phyloP scores from a whole-genome alignment of 2,888 invertebrate species.

The Drosophila antonietae region DNA sequence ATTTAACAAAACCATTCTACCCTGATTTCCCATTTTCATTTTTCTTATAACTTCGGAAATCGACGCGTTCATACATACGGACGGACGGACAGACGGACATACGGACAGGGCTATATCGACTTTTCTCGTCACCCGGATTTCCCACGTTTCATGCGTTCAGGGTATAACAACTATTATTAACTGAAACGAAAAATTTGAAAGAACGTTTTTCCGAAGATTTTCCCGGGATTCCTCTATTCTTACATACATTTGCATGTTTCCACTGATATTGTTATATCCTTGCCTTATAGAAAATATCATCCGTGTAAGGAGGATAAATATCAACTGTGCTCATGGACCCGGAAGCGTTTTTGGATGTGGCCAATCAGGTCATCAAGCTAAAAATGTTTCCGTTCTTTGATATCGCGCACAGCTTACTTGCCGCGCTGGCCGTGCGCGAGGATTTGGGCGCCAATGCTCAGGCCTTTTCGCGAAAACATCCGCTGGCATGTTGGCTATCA shows the following conservation, averaged over 20 bases:
- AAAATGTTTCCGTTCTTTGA: conserved; percentile 99
- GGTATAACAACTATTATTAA: neutral
- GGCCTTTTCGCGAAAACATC: conserved; percentile 98
- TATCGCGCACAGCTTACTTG: conserved; percentile 97
- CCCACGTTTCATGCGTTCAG: too few relatives aligned
- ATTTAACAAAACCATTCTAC: too few relatives aligned
- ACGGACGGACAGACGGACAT: too few relatives aligned
- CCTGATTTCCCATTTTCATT: too few relatives aligned
- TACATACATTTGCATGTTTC: neutral
- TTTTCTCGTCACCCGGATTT: too few relatives aligned
- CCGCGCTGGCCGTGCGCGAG: conserved; percentile 96
- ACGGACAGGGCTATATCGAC: too few relatives aligned
- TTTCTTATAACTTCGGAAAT: too few relatives aligned
- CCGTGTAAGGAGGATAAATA: conserved; percentile 67
- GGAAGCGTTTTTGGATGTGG: conserved; percentile 98
- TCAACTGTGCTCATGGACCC: conserved; percentile 90
- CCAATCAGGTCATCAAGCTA: conserved; percentile 98
- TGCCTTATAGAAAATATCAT: conserved; percentile 42
- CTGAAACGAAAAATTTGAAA: too few relatives aligned
- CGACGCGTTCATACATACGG: neutral
- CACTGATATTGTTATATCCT: neutral
- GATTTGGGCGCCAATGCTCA: conserved; percentile 96
- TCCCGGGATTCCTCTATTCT: neutral
- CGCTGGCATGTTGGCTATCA: conserved; percentile 98
- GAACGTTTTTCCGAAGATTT: neutral